These are phyloP conservation scores for Phalacrocorax carbo DNA, from an alignment of 2,113 vertebrate genomes.

Conservation along the genomic window DNA sequence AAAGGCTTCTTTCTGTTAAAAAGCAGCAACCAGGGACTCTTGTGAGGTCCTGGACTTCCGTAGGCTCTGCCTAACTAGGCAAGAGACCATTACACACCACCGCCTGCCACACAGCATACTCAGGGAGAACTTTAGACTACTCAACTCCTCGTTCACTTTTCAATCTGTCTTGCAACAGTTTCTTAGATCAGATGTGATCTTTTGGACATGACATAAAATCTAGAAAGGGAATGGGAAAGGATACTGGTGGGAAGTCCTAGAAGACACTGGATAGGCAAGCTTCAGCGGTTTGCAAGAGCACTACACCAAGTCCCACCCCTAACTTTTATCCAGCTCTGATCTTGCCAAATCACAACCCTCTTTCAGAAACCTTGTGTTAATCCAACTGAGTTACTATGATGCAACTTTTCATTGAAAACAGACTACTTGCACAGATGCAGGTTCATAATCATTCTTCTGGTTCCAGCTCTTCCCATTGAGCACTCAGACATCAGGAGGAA, in stretches of 20 bases:
- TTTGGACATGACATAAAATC: accelerated
- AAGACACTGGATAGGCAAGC: neutral
- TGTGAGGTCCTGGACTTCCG: neutral
- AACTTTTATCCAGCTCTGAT: neutral
- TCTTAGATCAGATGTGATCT: neutral
- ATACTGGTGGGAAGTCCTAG: neutral
- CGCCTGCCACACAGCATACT: neutral
- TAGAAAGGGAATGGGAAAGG: neutral
- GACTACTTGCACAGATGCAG: accelerated
- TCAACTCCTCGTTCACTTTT: neutral
- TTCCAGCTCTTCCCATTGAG: neutral
- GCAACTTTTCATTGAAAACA: neutral
- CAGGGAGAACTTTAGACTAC: no score
- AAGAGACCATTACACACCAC: neutral
- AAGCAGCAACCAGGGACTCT: neutral
- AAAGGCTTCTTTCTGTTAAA: neutral
- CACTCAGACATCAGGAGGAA: accelerated
- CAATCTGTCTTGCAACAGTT: neutral
- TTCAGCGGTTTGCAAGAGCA: neutral
- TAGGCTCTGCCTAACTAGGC: neutral
- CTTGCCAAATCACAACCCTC: neutral
- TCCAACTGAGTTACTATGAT: neutral
- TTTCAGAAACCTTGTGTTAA: neutral
- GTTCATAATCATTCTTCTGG: accelerated
- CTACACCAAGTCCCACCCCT: neutral